A percentile compares a stretch with the other conserved stretches of the same genome.
Conservation (phyloP, 2,797 vertebrate genomes). For the Naso thynnoides region DNA sequence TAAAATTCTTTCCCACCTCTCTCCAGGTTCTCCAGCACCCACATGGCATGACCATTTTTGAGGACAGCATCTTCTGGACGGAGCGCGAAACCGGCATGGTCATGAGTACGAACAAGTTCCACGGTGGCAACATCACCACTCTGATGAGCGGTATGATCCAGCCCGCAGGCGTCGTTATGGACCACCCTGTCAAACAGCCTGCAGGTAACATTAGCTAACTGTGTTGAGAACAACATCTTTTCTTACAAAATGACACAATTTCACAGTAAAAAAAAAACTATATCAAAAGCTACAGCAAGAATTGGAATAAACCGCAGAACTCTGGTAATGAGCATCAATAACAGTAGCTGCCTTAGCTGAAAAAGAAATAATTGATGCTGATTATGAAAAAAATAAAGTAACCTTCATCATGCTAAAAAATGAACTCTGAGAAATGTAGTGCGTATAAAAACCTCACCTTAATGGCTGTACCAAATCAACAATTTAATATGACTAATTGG, state of each 20-base stretch:
- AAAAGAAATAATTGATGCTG: background rate
- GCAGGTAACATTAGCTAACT: no score
- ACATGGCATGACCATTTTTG: constrained; percentile 91
- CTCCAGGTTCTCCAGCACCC: constrained; percentile 90
- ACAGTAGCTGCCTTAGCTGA: background rate
- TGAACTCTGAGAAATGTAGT: background rate
- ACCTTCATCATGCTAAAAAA: background rate
- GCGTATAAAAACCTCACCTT: background rate
- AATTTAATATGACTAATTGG: background rate
- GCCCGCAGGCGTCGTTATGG: constrained; percentile 89
- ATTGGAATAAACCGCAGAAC: background rate
- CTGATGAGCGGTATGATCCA: constrained; percentile 87
- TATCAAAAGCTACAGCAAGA: no score
- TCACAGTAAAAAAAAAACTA: background rate
- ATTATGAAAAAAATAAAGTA: no score
- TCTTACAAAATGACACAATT: background rate
- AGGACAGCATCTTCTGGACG: constrained; percentile 93
- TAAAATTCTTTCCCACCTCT: background rate
- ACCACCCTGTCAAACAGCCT: constrained; percentile 91
- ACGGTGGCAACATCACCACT: constrained; percentile 90
- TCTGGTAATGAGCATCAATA: background rate
- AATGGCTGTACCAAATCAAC: background rate
- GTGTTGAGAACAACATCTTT: background rate
- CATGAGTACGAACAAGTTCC: constrained; percentile 93
- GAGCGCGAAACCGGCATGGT: constrained; percentile 88